These are phyloP conservation scores for Coryphaenoides rupestris DNA, from an alignment of 2,113 vertebrate species.

Conservation along the genomic window DNA sequence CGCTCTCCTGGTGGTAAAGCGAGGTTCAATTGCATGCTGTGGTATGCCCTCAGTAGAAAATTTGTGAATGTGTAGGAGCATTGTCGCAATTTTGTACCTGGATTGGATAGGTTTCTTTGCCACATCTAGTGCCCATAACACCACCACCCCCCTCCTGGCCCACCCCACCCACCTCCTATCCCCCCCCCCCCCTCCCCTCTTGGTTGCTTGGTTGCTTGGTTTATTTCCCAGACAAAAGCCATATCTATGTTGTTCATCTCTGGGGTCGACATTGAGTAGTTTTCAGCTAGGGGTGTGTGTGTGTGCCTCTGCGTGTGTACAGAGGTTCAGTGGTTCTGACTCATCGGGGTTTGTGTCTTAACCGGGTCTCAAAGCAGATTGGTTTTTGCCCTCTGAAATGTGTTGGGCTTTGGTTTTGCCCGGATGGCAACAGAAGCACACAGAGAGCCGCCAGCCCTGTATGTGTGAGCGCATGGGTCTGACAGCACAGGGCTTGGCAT, in stretches of 20 bases:
- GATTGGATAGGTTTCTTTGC: slow-evolving; percentile 44
- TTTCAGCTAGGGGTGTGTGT: background rate
- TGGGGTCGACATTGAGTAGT: slow-evolving; percentile 19
- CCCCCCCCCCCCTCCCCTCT: no score
- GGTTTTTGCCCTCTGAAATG: no score
- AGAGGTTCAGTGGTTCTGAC: no score
- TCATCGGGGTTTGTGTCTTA: no score
- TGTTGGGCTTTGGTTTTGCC: slow-evolving; percentile 6
- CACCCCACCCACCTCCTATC: no score
- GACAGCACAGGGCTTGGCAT: slow-evolving; percentile 1
- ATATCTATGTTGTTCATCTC: slow-evolving; percentile 44
- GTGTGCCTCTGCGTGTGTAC: no score
- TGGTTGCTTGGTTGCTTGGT: no score
- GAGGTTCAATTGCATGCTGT: slow-evolving; percentile 71
- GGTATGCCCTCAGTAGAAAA: slow-evolving; percentile 69
- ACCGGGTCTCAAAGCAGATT: no score
- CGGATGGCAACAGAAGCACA: slow-evolving; percentile 35
- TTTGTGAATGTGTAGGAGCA: slow-evolving; percentile 66
- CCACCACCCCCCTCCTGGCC: no score
- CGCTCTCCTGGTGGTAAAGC: slow-evolving; percentile 54
- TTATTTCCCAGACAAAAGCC: slow-evolving; percentile 49
- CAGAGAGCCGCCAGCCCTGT: slow-evolving; percentile 15
- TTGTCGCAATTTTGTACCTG: slow-evolving; percentile 61
- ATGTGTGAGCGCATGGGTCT: slow-evolving; percentile 1
- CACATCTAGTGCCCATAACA: slow-evolving; percentile 44